These are phyloP conservation scores for Pseudotriccus pelzelni DNA, from an alignment of 2,797 vertebrate species.

Conservation along the genomic window DNA sequence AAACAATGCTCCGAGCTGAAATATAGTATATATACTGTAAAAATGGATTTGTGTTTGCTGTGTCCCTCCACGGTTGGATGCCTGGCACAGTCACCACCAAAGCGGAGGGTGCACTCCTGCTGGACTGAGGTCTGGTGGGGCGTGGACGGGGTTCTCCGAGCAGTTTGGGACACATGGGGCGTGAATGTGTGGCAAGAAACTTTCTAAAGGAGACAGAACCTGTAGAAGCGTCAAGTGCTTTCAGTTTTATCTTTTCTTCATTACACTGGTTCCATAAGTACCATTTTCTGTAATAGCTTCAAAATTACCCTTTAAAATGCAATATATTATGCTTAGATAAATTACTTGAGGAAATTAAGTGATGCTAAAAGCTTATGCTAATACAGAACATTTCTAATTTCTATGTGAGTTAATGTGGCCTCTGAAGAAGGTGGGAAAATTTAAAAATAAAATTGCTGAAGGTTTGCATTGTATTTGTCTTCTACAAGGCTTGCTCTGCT, in stretches of 20 bases:
- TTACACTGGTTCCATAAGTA: not conserved
- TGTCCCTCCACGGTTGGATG: not conserved
- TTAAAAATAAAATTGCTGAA: not conserved
- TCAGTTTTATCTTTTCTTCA: not conserved
- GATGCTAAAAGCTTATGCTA: not conserved
- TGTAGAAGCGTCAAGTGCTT: rapidly evolving
- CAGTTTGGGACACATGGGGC: not conserved
- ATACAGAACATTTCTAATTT: not conserved
- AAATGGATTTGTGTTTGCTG: not conserved
- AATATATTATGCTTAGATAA: not conserved
- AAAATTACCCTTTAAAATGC: not conserved
- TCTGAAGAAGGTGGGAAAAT: not conserved
- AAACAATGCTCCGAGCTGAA: not conserved
- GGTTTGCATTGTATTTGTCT: not conserved
- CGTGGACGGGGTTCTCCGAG: not conserved
- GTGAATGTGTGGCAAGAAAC: not conserved
- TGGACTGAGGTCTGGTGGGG: not conserved
- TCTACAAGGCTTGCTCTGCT: not conserved
- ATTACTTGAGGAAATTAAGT: not conserved
- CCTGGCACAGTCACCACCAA: not conserved
- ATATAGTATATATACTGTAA: not conserved
- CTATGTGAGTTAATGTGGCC: not conserved
- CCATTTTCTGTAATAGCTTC: not conserved
- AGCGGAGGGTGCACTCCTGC: not conserved
- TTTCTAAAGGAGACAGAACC: not conserved